phyloP scores from a whole-genome alignment of 1,140 invertebrate species.

The Ptiloglossa arizonensis region DNA sequence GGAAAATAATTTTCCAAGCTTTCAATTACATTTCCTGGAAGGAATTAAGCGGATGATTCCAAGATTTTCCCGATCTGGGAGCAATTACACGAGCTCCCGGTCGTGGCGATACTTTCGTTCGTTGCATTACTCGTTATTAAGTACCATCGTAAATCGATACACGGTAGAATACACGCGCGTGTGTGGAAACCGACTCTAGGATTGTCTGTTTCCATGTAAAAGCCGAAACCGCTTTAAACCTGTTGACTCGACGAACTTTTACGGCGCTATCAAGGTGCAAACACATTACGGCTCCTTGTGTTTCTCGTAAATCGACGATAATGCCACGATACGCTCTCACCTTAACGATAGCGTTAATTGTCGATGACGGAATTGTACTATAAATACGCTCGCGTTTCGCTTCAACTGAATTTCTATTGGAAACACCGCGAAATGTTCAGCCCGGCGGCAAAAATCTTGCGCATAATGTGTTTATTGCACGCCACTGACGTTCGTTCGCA shows the following conservation, averaged over 20 bases:
- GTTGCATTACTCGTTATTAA: no score
- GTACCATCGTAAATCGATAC: no score
- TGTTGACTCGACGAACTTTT: neutral
- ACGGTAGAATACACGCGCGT: no score
- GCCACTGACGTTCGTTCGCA: no score
- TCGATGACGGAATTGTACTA: slow-evolving; percentile 21
- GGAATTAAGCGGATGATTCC: no score
- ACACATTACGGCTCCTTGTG: slow-evolving; percentile 9
- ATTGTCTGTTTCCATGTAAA: neutral
- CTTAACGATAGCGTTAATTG: slow-evolving; percentile 38
- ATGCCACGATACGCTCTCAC: slow-evolving; percentile 8
- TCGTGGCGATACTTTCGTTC: no score
- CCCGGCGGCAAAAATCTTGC: neutral
- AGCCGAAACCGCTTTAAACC: neutral
- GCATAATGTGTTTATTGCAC: no score
- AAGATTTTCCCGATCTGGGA: no score
- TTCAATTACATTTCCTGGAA: no score
- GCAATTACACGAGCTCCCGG: no score
- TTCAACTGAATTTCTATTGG: neutral
- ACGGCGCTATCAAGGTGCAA: slow-evolving; percentile 16
- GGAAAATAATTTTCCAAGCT: no score
- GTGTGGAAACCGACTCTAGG: no score
- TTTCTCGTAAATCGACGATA: slow-evolving; percentile 14
- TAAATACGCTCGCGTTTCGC: neutral
- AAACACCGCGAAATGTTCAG: neutral